Base-by-base conservation (phyloP, 2,888 invertebrate genomes). In the Agrilus biguttatus region DNA sequence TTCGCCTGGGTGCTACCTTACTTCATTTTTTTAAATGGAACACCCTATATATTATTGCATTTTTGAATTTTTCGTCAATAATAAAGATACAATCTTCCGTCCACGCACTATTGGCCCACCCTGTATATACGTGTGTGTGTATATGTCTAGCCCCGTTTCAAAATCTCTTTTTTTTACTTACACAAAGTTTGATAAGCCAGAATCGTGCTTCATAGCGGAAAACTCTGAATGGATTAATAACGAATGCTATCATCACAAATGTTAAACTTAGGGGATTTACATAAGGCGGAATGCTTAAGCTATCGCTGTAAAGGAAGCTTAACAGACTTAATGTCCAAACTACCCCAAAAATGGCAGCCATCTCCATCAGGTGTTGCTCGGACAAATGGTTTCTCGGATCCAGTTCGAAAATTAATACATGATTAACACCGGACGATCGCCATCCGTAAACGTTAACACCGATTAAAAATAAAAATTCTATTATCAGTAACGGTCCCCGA, bases 391-490 rank as follows among this genome's bases (percentile, higher is more conserved):
- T 80, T 38, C 86, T 66, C 0, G 86, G 86, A 66, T 87, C 84
- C 46, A 88, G 65, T 61, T 86, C 86, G 58, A 87, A 87, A 47
- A 87, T 87, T 3, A 87, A 71, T 13, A 87, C 85, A 62, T 87
- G 86, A 60, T 86, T 87, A 3, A 87, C 85, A 12, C 86, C 86
- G 0, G 83, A 82, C 8, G 83, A 79, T 45, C 85, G 65, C 85
- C 85, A 86, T 21, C 84, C 84, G 56, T 84, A 84, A 1, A 84
- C 81, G 63, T 87, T 87, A 38, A 85, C 75, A 38, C 85, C 85
- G 63, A 86, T 78, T 21, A 87, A 68, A 60, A 85, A 84, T 36
- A 84, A 66, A 57, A 83, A 82, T 50, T 83, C 73, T 40, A 83
- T 79, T 39, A 88, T 69, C 2, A 89, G 72, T 45, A 89, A 74